Percentiles rank a stretch among this genome's conserved stretches.
phyloP scores from a whole-genome alignment of 2,113 vertebrate species.

The Eulemur rufifrons region DNA sequence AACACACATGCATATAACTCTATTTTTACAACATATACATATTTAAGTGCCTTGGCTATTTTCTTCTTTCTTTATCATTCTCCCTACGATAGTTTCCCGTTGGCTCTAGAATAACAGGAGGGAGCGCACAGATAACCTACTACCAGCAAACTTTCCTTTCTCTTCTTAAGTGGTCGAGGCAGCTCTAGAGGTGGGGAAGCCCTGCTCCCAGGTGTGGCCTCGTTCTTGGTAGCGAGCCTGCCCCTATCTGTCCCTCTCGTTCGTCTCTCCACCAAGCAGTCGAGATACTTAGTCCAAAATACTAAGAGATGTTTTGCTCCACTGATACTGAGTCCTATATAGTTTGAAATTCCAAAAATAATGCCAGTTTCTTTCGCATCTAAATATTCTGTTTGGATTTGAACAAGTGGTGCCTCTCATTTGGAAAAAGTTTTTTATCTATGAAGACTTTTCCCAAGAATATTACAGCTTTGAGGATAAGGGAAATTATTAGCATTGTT shows the following conservation, averaged over 20 bases:
- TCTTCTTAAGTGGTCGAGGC: neutral
- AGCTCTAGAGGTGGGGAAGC: accelerated
- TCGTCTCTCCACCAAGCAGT: neutral
- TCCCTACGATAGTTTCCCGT: neutral
- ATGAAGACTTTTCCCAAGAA: neutral
- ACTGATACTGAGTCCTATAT: neutral
- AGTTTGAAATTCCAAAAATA: constrained; percentile 22
- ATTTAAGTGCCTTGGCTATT: neutral
- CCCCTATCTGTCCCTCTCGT: neutral
- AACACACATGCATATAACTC: neutral
- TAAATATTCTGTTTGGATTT: neutral
- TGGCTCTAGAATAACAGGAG: neutral
- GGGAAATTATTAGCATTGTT: neutral
- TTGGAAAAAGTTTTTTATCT: neutral
- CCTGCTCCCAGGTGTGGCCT: accelerated
- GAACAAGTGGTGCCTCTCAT: neutral
- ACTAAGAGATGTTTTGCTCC: neutral
- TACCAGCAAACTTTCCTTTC: neutral
- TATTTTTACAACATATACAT: neutral
- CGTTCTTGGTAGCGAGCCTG: too few relatives aligned
- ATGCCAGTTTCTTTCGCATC: neutral
- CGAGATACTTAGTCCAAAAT: neutral
- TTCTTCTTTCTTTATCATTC: neutral
- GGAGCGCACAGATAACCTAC: neutral
- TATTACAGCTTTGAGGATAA: neutral